Base-by-base conservation (phyloP, 2,797 vertebrate genomes). In the Brachyrhaphis roseni region DNA sequence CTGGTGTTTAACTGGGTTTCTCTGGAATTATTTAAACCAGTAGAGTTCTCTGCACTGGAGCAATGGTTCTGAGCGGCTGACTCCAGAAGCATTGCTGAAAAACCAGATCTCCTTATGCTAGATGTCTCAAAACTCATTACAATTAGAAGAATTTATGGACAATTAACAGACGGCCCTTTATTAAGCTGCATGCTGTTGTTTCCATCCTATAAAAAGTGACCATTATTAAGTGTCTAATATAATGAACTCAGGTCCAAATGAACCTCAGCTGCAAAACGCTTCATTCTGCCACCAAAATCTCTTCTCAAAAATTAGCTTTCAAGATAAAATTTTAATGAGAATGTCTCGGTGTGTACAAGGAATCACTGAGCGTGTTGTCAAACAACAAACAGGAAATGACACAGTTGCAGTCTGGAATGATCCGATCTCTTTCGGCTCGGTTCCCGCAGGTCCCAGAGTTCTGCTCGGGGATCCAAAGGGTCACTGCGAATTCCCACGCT, bases 301-400 rank as follows among this genome's bases (percentile, higher is more conserved):
- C 20, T 7, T 26, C 16, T 28, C 13, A 47, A 15, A 46, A 23
- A 20, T 12, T 4, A 53, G 8, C n/a, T n/a, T 55, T 74, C 49
- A 46, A 36, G 64, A 36, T 39, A 16, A 51, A 49, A 71, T 18
- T 70, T 51, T 51, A 51, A 51, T 77, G 66, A 31, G 34, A 51
- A 76, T 3, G 55, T 71, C 36, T 75, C 28, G 39, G 18, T 57
- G 47, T 75, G 71, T n/a, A 57, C 46, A 46, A 26, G 39, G 68
- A 64, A 8, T 74, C 71, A 74, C 31, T 75, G 57, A 64, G 75
- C 66, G 18, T 43, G 59, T 49, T 49, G 75, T 8, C 66, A 43
- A 51, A 51, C 15, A 20, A 77, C 76, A 85, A 78, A 77, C 62
- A 20, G 82, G 80, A 89, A 82, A 86, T n/a, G 8, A 79, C 34